A percentile compares a stretch with the other conserved stretches of the same genome.
Evolutionary conservation across 2,113 vertebrate genomes (phyloP).

Genomic region (Geococcyx californianus): DNA sequence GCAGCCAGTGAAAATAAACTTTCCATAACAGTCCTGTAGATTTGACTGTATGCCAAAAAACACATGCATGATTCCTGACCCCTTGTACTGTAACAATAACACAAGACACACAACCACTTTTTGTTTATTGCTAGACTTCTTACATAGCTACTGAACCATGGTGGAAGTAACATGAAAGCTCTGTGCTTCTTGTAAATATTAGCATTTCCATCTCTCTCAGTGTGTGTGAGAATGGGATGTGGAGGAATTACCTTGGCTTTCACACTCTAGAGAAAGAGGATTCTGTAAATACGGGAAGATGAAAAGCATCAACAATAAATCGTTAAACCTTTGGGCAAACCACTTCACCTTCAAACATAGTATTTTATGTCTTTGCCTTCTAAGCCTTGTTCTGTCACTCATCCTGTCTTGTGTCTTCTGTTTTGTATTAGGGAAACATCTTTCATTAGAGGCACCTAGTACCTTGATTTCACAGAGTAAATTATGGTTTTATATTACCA

Average conservation of each 20-base stretch:
- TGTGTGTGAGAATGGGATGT: not conserved
- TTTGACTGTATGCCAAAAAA: constrained; percentile 49
- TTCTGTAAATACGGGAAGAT: not conserved
- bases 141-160: constrained; percentile 55
- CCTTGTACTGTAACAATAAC: constrained; percentile 60
- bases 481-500: not conserved
- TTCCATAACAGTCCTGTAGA: constrained; percentile 37
- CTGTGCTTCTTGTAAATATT: constrained; percentile 53
- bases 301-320: not conserved
- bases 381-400: not conserved
- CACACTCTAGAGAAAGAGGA: not conserved
- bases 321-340: not conserved
- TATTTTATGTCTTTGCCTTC: not conserved
- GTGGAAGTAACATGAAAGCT: constrained; percentile 57
- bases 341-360: not conserved
- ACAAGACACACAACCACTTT: constrained; percentile 30
- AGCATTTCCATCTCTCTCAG: constrained; percentile 20
- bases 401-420: not conserved
- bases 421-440: not conserved
- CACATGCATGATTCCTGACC: constrained; percentile 56
- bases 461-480: not conserved
- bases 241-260: not conserved
- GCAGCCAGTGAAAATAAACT: constrained; percentile 70
- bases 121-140: constrained; percentile 62
- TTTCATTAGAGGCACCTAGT: not conserved